phyloP scores from a whole-genome alignment of 2,888 invertebrate genomes.

The Dasypolia templi region DNA sequence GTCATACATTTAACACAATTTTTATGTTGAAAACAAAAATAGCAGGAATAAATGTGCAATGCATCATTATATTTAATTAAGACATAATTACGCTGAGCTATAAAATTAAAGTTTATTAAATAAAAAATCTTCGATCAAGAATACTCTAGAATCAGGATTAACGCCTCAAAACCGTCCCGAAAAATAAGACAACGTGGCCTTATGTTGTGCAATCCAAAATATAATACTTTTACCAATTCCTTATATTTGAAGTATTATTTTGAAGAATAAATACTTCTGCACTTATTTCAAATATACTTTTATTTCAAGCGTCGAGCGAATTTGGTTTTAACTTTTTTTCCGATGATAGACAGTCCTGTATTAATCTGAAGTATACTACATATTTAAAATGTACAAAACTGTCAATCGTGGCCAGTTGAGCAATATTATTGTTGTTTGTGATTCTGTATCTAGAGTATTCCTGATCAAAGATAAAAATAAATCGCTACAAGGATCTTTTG shows the following conservation, averaged over 20 bases:
- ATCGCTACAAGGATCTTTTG: background rate
- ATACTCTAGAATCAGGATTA: background rate
- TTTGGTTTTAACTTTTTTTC: background rate
- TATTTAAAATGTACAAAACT: background rate
- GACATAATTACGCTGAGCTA: background rate
- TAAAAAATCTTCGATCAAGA: background rate
- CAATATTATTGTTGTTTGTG: background rate
- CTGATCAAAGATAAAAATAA: background rate
- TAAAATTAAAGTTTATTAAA: background rate
- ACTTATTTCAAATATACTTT: background rate
- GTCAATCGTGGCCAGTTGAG: background rate
- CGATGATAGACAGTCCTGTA: background rate
- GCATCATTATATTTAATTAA: background rate
- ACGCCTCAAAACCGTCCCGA: background rate
- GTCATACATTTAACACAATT: background rate
- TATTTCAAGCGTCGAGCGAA: background rate
- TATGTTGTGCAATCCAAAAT: background rate
- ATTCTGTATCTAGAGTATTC: background rate
- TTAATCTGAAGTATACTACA: background rate
- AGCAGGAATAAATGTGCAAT: background rate
- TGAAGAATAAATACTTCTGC: background rate
- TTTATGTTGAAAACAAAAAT: background rate
- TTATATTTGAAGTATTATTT: background rate
- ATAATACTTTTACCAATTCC: background rate
- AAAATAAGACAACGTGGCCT: background rate